These are phyloP conservation scores for Chelmon rostratus DNA, from an alignment of 2,797 vertebrate species.

Conservation along the genomic window DNA sequence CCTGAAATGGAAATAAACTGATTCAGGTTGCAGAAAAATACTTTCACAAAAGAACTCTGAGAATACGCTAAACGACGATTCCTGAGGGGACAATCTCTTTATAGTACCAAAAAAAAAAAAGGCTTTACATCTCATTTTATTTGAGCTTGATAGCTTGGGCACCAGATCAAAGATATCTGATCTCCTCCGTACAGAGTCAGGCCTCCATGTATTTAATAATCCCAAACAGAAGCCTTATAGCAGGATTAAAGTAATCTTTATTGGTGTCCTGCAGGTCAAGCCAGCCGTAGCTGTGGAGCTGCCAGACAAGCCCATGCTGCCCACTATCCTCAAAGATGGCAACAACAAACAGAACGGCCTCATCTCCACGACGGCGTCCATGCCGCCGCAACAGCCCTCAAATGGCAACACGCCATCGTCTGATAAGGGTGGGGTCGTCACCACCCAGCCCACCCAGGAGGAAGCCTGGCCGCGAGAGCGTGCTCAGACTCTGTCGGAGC, in stretches of 20 bases:
- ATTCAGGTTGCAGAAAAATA: not conserved
- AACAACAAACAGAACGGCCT: slow-evolving; percentile 81
- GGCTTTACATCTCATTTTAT: slow-evolving; percentile 3
- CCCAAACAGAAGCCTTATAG: slow-evolving; percentile 12
- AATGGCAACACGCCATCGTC: slow-evolving; percentile 77
- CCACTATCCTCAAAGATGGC: slow-evolving; percentile 80
- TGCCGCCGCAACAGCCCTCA: slow-evolving; percentile 81
- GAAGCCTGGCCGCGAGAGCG: slow-evolving; percentile 87
- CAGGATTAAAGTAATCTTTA: slow-evolving; percentile 33
- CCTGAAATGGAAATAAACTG: not conserved
- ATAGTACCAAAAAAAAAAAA: not conserved
- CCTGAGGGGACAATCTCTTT: not conserved
- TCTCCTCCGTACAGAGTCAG: not conserved
- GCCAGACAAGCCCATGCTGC: slow-evolving; percentile 80
- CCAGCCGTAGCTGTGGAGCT: slow-evolving; percentile 65
- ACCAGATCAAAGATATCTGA: slow-evolving; percentile 29
- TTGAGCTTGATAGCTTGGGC: not conserved
- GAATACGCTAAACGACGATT: not conserved
- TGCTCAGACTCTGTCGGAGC: slow-evolving; percentile 93
- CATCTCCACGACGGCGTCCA: slow-evolving; percentile 82
- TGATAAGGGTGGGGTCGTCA: slow-evolving; percentile 74
- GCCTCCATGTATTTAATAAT: slow-evolving; percentile 12
- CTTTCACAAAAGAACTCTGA: not conserved
- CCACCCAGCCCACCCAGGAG: slow-evolving; percentile 73
- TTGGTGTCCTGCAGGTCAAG: slow-evolving; percentile 83